Conservation (phyloP, 2,797 vertebrate genomes). For the Aplochiton taeniatus region DNA sequence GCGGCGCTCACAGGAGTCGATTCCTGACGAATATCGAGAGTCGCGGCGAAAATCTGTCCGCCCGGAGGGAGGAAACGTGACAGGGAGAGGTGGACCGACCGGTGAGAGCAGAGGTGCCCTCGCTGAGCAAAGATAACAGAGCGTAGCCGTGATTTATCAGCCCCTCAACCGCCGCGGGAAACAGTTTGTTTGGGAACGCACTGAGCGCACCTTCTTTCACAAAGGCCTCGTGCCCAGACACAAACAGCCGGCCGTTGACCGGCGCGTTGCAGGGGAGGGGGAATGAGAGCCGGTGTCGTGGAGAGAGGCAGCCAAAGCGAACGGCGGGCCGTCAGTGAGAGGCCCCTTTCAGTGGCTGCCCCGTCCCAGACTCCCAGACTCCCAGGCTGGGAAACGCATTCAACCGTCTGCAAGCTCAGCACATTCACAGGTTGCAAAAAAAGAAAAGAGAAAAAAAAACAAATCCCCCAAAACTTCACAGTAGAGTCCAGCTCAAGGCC, state of each 20-base stretch:
- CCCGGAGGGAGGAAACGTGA: not conserved
- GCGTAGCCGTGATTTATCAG: constrained; percentile 21
- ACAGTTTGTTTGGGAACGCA: not conserved
- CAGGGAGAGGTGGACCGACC: not conserved
- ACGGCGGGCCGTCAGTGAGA: not conserved
- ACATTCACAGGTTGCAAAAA: too few relatives aligned
- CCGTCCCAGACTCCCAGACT: too few relatives aligned
- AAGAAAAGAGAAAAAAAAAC: not conserved
- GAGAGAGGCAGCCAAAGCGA: constrained; percentile 14
- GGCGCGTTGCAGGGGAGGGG: constrained; percentile 12
- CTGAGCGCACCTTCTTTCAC: not conserved
- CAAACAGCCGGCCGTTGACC: not conserved
- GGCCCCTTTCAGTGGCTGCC: too few relatives aligned
- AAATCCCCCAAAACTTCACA: too few relatives aligned
- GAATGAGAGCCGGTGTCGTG: not conserved
- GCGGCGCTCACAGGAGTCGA: too few relatives aligned
- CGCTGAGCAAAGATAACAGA: not conserved
- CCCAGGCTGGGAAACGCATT: constrained; percentile 2
- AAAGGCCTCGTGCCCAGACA: not conserved
- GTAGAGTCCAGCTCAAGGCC: too few relatives aligned
- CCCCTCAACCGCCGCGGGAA: constrained; percentile 13
- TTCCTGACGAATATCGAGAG: not conserved
- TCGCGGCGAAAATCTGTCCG: not conserved
- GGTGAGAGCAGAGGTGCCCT: not conserved
- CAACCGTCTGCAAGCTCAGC: not conserved